phyloP scores from a whole-genome alignment of 2,888 invertebrate species.

The Andrena camellia region DNA sequence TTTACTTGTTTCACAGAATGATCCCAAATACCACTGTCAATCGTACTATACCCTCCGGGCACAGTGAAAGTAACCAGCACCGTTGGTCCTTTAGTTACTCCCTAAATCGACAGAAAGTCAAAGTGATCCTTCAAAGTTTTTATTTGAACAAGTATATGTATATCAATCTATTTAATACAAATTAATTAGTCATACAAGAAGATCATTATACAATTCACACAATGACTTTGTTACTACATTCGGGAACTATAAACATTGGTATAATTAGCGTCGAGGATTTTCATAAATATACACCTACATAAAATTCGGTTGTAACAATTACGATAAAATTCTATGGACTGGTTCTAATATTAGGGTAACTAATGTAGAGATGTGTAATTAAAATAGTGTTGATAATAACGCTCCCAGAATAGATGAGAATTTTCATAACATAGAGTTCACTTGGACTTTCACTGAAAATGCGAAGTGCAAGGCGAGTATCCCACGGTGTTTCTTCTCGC shows the following conservation, averaged over 20 bases:
- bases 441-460: constrained; percentile 38
- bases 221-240: too few relatives aligned
- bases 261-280: too few relatives aligned
- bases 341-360: not conserved
- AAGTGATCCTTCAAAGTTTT: constrained; percentile 24
- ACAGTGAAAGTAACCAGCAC: constrained; percentile 63
- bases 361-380: not conserved
- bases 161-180: too few relatives aligned
- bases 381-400: not conserved
- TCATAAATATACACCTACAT: too few relatives aligned
- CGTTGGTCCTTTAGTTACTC: constrained; percentile 66
- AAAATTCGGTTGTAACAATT: too few relatives aligned
- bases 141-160: too few relatives aligned
- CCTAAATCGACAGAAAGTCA: constrained; percentile 66
- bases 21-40: constrained; percentile 32
- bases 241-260: too few relatives aligned
- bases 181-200: too few relatives aligned
- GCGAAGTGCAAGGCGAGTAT: constrained; percentile 14
- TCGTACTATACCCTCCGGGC: constrained; percentile 43
- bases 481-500: constrained; percentile 28
- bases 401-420: not conserved
- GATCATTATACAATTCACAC: too few relatives aligned
- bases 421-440: not conserved
- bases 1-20: constrained; percentile 30
- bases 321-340: too few relatives aligned